Percentiles rank a stretch among this genome's conserved stretches.
phyloP scores from a whole-genome alignment of 2,113 vertebrate species.

The Shinisaurus crocodilurus region DNA sequence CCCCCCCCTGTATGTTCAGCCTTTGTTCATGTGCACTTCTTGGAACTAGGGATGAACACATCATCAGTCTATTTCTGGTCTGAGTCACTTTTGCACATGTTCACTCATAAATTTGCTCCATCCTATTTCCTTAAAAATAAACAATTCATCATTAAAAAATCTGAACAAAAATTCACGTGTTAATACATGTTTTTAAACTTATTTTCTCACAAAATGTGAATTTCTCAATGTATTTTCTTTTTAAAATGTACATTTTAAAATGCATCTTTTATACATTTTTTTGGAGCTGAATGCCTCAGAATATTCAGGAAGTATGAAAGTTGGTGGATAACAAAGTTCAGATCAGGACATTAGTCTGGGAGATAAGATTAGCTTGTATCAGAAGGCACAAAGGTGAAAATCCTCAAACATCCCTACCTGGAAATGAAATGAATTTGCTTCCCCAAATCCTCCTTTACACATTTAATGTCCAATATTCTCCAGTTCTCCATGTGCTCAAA shows the following conservation, averaged over 20 bases:
- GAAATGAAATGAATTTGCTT: background rate
- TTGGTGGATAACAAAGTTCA: background rate
- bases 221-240: background rate
- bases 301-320: background rate
- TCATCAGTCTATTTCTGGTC: background rate
- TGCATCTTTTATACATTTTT: background rate
- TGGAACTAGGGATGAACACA: background rate
- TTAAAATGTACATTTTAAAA: background rate
- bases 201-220: background rate
- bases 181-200: background rate
- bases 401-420: background rate
- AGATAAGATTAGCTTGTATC: background rate
- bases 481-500: background rate
- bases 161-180: background rate
- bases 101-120: background rate
- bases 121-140: background rate
- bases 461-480: background rate
- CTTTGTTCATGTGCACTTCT: background rate
- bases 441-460: background rate
- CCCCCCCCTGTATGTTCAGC: too few relatives aligned
- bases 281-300: background rate
- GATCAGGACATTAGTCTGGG: background rate
- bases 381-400: background rate
- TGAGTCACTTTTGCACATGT: background rate
- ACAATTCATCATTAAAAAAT: background rate